Percentiles rank a stretch among this genome's conserved stretches.
These are phyloP conservation scores for Pseudorhiza aurosa DNA, from an alignment of 30 jellyfish, hydroid and myxozoan species.

Conservation along the genomic window DNA sequence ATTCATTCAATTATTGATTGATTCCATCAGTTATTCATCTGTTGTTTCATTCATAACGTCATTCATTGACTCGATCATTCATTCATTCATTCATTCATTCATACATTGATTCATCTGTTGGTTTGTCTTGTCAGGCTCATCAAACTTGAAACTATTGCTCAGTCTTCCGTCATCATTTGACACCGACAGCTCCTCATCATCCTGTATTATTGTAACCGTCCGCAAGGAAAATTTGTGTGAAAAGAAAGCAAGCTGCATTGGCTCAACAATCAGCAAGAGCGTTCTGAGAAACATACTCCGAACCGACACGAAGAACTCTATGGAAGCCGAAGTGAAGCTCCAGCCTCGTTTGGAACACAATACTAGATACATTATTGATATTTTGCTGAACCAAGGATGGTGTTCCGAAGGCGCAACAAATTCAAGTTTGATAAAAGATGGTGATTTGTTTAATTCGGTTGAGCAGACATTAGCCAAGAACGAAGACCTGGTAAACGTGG, in stretches of 20 bases:
- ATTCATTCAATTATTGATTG: too few species aligned
- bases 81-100: too few species aligned
- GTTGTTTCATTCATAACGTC: too few species aligned
- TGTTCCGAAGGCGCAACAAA: conserved; percentile 20
- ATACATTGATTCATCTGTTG: too few species aligned
- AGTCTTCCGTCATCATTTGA: not conserved
- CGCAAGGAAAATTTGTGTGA: not conserved
- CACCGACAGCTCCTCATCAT: not conserved
- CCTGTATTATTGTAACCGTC: conserved; percentile 10
- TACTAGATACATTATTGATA: conserved; percentile 1
- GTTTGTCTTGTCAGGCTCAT: not conserved
- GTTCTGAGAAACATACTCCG: not conserved
- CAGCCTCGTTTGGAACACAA: not conserved
- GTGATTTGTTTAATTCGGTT: conserved; percentile 19
- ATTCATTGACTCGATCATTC: too few species aligned
- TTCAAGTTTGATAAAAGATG: conserved; percentile 23
- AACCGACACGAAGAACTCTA: not conserved
- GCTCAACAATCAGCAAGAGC: not conserved
- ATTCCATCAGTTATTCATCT: too few species aligned
- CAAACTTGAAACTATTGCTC: not conserved
- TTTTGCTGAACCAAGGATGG: conserved; percentile 32
- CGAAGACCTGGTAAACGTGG: not conserved
- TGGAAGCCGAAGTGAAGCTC: not conserved
- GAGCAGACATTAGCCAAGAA: not conserved
- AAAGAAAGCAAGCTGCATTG: not conserved